phyloP scores from a whole-genome alignment of 2,113 vertebrate genomes.

The Hippolais icterina region DNA sequence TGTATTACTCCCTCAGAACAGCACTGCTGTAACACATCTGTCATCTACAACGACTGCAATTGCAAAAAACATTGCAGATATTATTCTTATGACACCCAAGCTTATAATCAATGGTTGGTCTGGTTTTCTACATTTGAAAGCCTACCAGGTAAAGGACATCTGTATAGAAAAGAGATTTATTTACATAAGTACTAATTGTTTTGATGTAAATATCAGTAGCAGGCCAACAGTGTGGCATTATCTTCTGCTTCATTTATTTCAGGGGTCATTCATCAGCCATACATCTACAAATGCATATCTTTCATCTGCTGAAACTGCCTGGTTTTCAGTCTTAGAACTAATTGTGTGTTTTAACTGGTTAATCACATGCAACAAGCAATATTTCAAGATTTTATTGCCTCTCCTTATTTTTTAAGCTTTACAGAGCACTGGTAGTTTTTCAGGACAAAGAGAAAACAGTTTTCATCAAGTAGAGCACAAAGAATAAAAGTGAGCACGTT shows the following conservation, averaged over 20 bases:
- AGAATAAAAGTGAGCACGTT: not conserved
- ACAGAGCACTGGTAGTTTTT: not conserved
- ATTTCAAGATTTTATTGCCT: constrained; percentile 13
- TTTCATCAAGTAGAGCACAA: accelerated
- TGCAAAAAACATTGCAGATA: not conserved
- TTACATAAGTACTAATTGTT: not conserved
- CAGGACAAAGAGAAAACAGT: not conserved
- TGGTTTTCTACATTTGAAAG: not conserved
- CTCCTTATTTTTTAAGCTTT: not conserved
- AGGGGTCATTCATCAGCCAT: not conserved
- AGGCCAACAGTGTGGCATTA: not conserved
- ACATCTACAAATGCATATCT: not conserved
- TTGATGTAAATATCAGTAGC: not conserved
- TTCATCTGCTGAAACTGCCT: not conserved
- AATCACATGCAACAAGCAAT: not conserved
- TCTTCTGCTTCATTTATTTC: constrained; percentile 8
- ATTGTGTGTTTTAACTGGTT: not conserved
- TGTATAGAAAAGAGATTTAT: not conserved
- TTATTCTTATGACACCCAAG: not conserved
- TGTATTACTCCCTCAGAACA: not conserved
- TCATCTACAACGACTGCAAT: not conserved
- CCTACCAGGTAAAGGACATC: not conserved
- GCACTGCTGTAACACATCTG: not conserved
- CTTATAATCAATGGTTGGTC: not conserved
- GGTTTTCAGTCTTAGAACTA: not conserved